Evolutionary conservation across 2,797 vertebrate genomes (phyloP).

Genomic region (Mallotus villosus): DNA sequence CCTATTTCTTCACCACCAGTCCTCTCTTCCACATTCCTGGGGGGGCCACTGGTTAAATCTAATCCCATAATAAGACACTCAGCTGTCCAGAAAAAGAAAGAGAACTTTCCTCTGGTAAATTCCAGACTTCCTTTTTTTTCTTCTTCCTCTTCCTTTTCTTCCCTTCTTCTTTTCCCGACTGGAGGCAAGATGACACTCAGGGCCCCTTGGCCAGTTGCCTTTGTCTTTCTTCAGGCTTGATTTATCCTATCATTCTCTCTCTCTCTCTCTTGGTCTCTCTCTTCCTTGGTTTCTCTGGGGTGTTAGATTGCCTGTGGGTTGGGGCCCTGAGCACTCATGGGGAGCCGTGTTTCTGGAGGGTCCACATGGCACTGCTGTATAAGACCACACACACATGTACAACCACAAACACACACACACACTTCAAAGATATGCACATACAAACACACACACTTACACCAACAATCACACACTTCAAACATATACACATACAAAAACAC

Average conservation of each 20-base stretch:
- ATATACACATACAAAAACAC: constrained; percentile 9
- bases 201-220: constrained; percentile 68
- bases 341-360: constrained; percentile 46
- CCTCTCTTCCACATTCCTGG: constrained; percentile 74
- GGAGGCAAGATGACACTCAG: constrained; percentile 69
- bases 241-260: constrained; percentile 43
- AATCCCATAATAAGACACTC: constrained; percentile 85
- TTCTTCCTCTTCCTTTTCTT: constrained; percentile 18
- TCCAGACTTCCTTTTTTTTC: constrained; percentile 69
- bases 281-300: constrained; percentile 36
- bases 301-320: constrained; percentile 59
- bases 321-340: constrained; percentile 47
- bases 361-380: constrained; percentile 55
- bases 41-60: constrained; percentile 77
- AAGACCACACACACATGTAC: constrained; percentile 40
- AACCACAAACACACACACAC: constrained; percentile 25
- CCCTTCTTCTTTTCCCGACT: constrained; percentile 58
- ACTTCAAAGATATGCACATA: constrained; percentile 20
- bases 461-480: constrained; percentile 26
- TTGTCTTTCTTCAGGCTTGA: constrained; percentile 65
- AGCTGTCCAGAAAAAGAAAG: constrained; percentile 81
- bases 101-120: constrained; percentile 76
- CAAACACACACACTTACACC: constrained; percentile 1
- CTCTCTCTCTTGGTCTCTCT: constrained; percentile 6
- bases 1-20: constrained; percentile 58